These are phyloP conservation scores for Rhyacophila brunnea DNA, from an alignment of 1,140 invertebrate genomes.

Conservation along the genomic window DNA sequence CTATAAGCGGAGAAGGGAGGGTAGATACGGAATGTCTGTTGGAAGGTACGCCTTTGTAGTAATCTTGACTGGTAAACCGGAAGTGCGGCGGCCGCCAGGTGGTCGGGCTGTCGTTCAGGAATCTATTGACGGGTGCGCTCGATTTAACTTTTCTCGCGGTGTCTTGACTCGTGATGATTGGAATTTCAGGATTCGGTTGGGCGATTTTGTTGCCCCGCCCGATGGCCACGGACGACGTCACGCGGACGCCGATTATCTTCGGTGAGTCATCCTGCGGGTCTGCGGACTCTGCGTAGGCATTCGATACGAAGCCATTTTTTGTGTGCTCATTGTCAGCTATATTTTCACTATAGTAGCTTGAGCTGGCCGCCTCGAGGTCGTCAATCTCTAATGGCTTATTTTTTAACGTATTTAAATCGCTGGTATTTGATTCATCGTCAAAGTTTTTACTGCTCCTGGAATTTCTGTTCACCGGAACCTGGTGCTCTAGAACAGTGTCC, in stretches of 20 bases:
- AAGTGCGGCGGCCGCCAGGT: conserved; percentile 30
- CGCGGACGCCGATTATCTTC: conserved; percentile 52
- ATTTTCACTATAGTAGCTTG: conserved; percentile 32
- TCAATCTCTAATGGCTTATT: conserved; percentile 14
- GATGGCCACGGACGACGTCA: conserved; percentile 52
- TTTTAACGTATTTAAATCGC: conserved; percentile 1
- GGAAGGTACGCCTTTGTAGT: conserved; percentile 29
- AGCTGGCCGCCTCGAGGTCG: conserved; percentile 22
- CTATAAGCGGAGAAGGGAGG: conserved; percentile 20
- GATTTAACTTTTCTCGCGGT: conserved; percentile 25
- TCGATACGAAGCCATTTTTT: conserved; percentile 20
- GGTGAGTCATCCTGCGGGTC: conserved; percentile 36
- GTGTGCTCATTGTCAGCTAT: conserved; percentile 17
- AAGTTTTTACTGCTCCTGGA: conserved; percentile 30
- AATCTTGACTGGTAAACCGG: conserved; percentile 20
- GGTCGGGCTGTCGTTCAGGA: conserved; percentile 20
- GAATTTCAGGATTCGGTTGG: conserved; percentile 13
- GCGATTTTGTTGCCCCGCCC: conserved; percentile 38
- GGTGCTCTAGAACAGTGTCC: conserved; percentile 13
- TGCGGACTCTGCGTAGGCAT: conserved; percentile 18
- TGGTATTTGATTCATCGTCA: background rate
- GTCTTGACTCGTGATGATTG: conserved; percentile 15
- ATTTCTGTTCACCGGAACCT: conserved; percentile 21
- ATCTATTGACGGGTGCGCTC: conserved; percentile 11
- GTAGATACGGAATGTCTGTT: conserved; percentile 30